A percentile compares a stretch with the other conserved stretches of the same genome.
Evolutionary conservation across 2,888 invertebrate genomes (phyloP).

Genomic region (Chrysodeixis includens): DNA sequence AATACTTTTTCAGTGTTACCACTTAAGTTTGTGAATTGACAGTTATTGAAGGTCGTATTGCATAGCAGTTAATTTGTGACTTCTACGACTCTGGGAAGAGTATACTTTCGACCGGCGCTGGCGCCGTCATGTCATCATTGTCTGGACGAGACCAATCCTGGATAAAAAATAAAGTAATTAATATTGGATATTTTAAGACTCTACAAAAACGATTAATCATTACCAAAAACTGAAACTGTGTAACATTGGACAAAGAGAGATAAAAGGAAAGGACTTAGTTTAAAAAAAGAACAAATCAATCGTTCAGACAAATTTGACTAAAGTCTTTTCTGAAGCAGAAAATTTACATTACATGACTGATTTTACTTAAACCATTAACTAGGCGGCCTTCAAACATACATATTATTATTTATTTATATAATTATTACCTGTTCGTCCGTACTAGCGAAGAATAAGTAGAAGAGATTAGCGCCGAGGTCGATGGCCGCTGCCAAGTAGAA

Average conservation of each 20-base stretch:
- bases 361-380: too few relatives aligned
- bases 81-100: constrained; percentile 81
- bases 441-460: constrained; percentile 94
- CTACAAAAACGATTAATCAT: too few relatives aligned
- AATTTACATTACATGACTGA: too few relatives aligned
- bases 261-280: too few relatives aligned
- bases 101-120: constrained; percentile 81
- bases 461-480: constrained; percentile 92
- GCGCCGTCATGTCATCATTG: constrained; percentile 78
- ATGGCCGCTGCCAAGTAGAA: constrained; percentile 94
- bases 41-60: background rate
- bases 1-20: constrained; percentile 5
- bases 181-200: background rate
- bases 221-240: too few relatives aligned
- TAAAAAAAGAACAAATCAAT: too few relatives aligned
- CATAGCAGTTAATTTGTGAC: constrained; percentile 24
- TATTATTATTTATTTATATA: too few relatives aligned
- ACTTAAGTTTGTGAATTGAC: constrained; percentile 20
- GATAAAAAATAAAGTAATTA: constrained; percentile 5
- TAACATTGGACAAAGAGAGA: too few relatives aligned
- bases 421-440: constrained; percentile 92
- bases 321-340: too few relatives aligned
- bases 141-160: constrained; percentile 84
- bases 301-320: too few relatives aligned
- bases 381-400: too few relatives aligned